Conservation (phyloP, 2,888 invertebrate genomes). For the Hymenopus coronatus region DNA sequence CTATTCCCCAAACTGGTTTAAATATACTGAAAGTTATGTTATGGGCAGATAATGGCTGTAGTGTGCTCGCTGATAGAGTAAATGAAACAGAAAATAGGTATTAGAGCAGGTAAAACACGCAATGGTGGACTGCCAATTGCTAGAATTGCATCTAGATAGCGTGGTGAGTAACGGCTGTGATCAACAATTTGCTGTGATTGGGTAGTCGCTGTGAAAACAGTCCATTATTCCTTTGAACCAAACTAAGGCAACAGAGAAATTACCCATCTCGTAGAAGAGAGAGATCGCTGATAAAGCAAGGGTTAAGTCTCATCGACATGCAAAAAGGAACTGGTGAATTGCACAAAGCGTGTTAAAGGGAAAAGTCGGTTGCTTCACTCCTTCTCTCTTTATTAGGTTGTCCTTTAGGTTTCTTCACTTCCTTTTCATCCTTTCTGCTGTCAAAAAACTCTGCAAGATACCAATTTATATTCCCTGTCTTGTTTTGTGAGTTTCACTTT, state of each 20-base stretch:
- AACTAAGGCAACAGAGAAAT: background rate
- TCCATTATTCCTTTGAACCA: background rate
- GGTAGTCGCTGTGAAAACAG: background rate
- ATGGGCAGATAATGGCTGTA: no score
- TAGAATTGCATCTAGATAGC: no score
- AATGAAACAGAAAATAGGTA: no score
- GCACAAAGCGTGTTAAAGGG: background rate
- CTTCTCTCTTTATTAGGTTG: background rate
- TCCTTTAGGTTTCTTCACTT: background rate
- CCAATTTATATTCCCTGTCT: background rate
- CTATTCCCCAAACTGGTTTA: no score
- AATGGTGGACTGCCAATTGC: no score
- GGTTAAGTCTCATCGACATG: background rate
- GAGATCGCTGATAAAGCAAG: background rate
- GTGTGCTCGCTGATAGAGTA: no score
- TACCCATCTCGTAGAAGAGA: background rate
- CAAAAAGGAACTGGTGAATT: background rate
- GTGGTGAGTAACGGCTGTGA: no score
- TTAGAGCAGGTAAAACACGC: no score
- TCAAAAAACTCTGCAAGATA: background rate
- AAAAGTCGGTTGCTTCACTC: background rate
- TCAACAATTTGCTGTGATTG: no score
- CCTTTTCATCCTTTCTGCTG: background rate
- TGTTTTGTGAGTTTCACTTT: background rate
- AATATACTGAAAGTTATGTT: no score